Percentiles rank a stretch among this genome's conserved stretches.
These are phyloP conservation scores for Timandra comae DNA, from an alignment of 2,888 invertebrate genomes.

Conservation along the genomic window DNA sequence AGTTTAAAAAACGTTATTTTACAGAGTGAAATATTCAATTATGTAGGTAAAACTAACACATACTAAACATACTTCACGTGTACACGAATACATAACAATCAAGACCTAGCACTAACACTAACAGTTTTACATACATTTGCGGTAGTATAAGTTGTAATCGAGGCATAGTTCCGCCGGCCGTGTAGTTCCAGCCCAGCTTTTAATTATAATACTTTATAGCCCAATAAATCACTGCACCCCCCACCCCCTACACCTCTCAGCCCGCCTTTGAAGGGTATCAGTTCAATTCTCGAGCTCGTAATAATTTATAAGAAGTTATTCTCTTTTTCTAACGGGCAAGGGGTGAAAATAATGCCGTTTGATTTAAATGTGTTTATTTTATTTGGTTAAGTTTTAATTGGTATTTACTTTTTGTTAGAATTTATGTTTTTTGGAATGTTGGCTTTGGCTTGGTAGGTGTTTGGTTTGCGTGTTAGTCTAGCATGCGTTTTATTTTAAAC, in stretches of 20 bases:
- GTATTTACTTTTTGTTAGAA: too few relatives aligned
- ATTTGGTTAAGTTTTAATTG: too few relatives aligned
- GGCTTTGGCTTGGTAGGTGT: too few relatives aligned
- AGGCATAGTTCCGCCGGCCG: slow-evolving; percentile 58
- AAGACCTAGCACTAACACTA: too few relatives aligned
- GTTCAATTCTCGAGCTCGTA: slow-evolving; percentile 81
- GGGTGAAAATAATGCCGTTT: slow-evolving; percentile 17
- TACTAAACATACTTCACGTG: too few relatives aligned
- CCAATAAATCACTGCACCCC: slow-evolving; percentile 81
- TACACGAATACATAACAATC: too few relatives aligned
- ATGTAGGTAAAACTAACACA: too few relatives aligned
- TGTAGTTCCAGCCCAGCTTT: slow-evolving; percentile 77
- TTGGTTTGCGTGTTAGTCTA: too few relatives aligned
- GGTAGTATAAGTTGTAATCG: slow-evolving; percentile 33
- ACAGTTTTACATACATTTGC: slow-evolving; percentile 22
- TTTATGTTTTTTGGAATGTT: too few relatives aligned
- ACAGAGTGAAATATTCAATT: too few relatives aligned
- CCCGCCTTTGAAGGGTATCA: slow-evolving; percentile 77
- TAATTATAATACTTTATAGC: slow-evolving; percentile 89
- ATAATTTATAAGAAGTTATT: slow-evolving; percentile 84
- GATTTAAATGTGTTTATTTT: not conserved
- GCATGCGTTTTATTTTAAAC: too few relatives aligned
- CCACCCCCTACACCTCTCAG: slow-evolving; percentile 47
- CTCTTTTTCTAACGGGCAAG: slow-evolving; percentile 36
- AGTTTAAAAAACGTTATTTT: too few relatives aligned